phyloP scores from a whole-genome alignment of 2,113 vertebrate species.

The Galemys pyrenaicus region DNA sequence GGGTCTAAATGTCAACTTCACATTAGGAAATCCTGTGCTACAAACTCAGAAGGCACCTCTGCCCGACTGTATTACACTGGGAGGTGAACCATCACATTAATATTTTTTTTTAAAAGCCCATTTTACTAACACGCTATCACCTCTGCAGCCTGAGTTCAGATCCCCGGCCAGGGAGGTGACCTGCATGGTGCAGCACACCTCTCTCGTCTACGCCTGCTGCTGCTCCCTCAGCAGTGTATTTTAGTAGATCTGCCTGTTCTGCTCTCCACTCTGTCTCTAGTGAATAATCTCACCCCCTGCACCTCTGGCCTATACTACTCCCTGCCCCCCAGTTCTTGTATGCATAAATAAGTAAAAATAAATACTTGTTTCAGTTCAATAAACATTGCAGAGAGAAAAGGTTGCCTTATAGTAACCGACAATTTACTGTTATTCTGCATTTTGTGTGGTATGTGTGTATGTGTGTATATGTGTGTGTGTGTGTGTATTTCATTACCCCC shows the following conservation, averaged over 20 bases:
- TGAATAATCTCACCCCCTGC: neutral
- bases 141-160: no score
- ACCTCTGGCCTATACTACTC: neutral
- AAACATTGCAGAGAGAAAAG: neutral
- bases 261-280: no score
- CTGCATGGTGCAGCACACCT: no score
- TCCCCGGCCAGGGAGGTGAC: no score
- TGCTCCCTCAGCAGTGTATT: no score
- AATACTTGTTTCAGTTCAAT: conserved; percentile 4
- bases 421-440: neutral
- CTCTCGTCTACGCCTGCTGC: no score
- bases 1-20: neutral
- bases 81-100: neutral
- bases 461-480: no score
- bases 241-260: no score
- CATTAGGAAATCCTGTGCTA: neutral
- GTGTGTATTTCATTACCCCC: no score
- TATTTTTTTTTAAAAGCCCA: neutral
- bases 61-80: neutral
- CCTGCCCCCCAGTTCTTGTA: neutral
- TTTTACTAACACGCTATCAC: neutral
- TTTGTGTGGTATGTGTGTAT: neutral
- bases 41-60: neutral
- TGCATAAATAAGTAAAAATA: neutral
- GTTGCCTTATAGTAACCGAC: neutral